A percentile compares a stretch with the other conserved stretches of the same genome.
phyloP scores from a whole-genome alignment of 37 sponge, comb jelly and placozoan genomes.

The Ephydatia muelleri region DNA sequence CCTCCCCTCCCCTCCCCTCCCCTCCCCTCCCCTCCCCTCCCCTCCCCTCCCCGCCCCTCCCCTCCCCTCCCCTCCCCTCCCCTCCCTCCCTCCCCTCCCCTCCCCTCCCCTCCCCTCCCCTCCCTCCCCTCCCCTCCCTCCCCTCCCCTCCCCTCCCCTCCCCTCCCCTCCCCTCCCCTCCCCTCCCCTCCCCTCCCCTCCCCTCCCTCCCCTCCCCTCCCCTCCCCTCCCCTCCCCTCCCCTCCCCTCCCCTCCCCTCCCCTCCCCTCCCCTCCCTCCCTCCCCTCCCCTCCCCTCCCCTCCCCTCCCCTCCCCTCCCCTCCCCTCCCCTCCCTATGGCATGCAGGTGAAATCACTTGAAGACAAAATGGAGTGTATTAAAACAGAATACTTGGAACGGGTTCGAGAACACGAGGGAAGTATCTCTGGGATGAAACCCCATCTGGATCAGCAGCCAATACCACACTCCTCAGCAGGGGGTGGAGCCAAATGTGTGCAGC shows the following conservation, averaged over 20 bases:
- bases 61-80: not conserved
- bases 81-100: not conserved
- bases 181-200: not conserved
- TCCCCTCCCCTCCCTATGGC: not conserved
- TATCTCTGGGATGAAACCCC: constrained; percentile 2
- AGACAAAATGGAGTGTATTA: not conserved
- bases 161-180: not conserved
- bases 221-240: constrained; percentile 41
- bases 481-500: not conserved
- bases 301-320: not conserved
- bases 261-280: not conserved
- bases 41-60: not conserved
- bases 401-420: constrained; percentile 27
- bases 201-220: not conserved
- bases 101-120: not conserved
- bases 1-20: not conserved
- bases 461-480: no score
- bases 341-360: constrained; percentile 15
- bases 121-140: not conserved
- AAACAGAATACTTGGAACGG: constrained; percentile 12
- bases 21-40: no score
- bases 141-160: not conserved
- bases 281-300: constrained; percentile 3
- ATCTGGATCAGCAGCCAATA: not conserved
- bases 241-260: not conserved